A percentile compares a stretch with the other conserved stretches of the same genome.
Conservation (phyloP, 2,888 invertebrate genomes). For the Laspeyria flexula region DNA sequence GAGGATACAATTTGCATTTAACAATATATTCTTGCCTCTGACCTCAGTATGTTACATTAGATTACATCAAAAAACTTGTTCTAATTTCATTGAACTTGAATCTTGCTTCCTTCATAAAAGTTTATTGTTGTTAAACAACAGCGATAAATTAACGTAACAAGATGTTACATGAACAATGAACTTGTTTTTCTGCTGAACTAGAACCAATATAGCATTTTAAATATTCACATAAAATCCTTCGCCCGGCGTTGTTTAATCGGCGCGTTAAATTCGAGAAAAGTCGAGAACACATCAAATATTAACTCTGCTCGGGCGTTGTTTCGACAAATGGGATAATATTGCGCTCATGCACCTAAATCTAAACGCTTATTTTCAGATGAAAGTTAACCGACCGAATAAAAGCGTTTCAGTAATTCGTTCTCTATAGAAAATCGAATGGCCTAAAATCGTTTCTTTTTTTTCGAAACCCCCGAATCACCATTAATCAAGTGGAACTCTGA, state of each 20-base stretch:
- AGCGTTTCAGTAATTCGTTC: constrained; percentile 60
- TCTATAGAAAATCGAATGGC: constrained; percentile 65
- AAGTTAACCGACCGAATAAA: constrained; percentile 47
- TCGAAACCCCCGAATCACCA: constrained; percentile 71
- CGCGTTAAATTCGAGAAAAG: constrained; percentile 84
- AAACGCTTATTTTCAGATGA: constrained; percentile 64
- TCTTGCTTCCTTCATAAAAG: constrained; percentile 35
- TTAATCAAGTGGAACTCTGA: constrained; percentile 82
- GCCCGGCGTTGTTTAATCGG: constrained; percentile 82
- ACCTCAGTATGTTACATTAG: not conserved
- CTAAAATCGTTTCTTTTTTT: constrained; percentile 71
- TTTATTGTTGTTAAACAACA: constrained; percentile 40
- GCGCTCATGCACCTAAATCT: constrained; percentile 76
- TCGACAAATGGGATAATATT: constrained; percentile 81
- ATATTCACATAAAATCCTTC: constrained; percentile 83
- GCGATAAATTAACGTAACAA: constrained; percentile 55
- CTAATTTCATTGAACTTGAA: constrained; percentile 23
- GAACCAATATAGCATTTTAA: constrained; percentile 83
- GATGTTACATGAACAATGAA: constrained; percentile 63
- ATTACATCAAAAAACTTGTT: constrained; percentile 23
- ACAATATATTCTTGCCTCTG: constrained; percentile 15
- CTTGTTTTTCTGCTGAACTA: constrained; percentile 70
- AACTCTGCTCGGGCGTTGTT: constrained; percentile 76
- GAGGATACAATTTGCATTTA: constrained; percentile 53
- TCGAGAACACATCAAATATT: constrained; percentile 85